Conservation (phyloP, 2,113 vertebrate genomes). For the Turdus rufiventris region DNA sequence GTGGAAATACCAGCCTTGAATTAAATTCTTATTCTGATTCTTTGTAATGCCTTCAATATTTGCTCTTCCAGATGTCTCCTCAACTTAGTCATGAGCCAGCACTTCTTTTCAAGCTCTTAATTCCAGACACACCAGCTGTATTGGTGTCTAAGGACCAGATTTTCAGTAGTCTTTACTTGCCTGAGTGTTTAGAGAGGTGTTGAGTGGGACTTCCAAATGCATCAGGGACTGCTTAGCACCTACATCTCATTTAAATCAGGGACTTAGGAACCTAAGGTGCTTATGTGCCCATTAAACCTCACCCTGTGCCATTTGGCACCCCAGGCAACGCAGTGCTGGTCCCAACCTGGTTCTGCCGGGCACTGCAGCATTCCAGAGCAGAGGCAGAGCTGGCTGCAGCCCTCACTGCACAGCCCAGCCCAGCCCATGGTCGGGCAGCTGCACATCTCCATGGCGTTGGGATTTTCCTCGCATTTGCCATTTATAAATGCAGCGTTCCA, state of each 20-base stretch:
- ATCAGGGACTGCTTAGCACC: neutral
- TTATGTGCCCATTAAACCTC: neutral
- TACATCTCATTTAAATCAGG: neutral
- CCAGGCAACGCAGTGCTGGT: fast-evolving
- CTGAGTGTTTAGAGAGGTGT: neutral
- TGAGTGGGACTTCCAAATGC: conserved; percentile 4
- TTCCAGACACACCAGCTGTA: conserved; percentile 1
- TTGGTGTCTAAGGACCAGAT: neutral
- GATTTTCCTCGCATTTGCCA: neutral
- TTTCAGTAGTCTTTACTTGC: neutral
- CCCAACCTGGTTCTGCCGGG: fast-evolving
- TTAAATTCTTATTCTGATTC: neutral
- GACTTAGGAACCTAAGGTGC: neutral
- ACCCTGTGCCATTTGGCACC: neutral
- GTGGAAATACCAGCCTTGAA: neutral
- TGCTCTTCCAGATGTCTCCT: conserved; percentile 19
- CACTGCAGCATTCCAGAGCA: neutral
- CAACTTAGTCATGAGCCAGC: conserved; percentile 4
- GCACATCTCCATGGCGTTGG: fast-evolving
- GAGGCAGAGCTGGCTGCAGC: neutral
- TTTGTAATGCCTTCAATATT: neutral
- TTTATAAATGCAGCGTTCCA: neutral
- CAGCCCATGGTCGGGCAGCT: neutral
- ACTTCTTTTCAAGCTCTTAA: conserved; percentile 1
- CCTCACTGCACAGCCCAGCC: neutral